Evolutionary conservation across 2,113 vertebrate species (phyloP).

Genomic region (Columbina picui): DNA sequence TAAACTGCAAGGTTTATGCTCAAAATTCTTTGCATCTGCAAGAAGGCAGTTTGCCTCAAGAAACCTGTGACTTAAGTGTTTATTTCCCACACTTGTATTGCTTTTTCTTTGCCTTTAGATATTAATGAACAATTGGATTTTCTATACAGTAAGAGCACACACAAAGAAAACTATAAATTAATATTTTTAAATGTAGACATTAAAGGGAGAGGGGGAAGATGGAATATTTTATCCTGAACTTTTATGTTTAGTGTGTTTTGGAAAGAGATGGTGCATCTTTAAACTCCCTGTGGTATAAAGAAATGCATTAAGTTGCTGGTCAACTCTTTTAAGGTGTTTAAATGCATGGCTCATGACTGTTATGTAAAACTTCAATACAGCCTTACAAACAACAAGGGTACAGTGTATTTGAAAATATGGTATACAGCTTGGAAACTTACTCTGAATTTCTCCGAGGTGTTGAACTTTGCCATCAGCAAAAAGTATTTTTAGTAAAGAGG

Average conservation of each 20-base stretch:
- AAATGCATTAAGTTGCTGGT: slow-evolving; percentile 83
- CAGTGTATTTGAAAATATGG: slow-evolving; percentile 70
- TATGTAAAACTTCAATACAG: slow-evolving; percentile 83
- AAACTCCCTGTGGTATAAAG: slow-evolving; percentile 25
- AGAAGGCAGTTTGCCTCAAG: not conserved
- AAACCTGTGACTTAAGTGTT: not conserved
- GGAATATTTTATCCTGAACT: slow-evolving; percentile 33
- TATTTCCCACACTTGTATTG: not conserved
- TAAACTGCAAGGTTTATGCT: not conserved
- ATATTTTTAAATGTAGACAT: slow-evolving; percentile 46
- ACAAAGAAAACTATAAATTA: slow-evolving; percentile 17
- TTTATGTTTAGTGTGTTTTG: slow-evolving; percentile 45
- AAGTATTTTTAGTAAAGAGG: slow-evolving; percentile 73
- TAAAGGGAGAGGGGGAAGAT: not conserved
- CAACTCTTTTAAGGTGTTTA: slow-evolving; percentile 81
- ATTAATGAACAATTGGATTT: not conserved
- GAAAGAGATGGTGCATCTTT: slow-evolving; percentile 59
- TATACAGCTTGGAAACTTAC: slow-evolving; percentile 67
- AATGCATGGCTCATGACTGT: slow-evolving; percentile 89
- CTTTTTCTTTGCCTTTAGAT: not conserved
- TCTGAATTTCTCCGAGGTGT: slow-evolving; percentile 75
- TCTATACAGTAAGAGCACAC: not conserved
- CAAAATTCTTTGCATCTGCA: not conserved
- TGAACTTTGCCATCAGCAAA: slow-evolving; percentile 81
- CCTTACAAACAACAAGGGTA: slow-evolving; percentile 76